Evolutionary conservation across 2,888 invertebrate genomes (phyloP), one percentile per base, ranked within the genome.

Genomic region (Rhagophthalmus giganteus): DNA sequence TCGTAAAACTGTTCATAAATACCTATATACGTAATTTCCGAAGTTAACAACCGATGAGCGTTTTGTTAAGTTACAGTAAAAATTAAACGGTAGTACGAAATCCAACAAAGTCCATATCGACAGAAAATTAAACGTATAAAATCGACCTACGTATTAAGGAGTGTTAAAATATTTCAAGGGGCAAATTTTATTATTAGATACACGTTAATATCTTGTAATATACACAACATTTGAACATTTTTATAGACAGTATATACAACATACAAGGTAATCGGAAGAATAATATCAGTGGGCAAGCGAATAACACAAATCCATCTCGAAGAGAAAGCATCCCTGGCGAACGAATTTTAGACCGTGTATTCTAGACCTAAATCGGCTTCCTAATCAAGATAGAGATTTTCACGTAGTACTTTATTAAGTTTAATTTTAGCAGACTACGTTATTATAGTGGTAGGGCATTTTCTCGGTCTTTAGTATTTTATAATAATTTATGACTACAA

Each of bases 201-300:
- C 34, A 49, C 35, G 35, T 42, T 49, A 41, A 37, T 42, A 41
- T 35, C 33, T 53, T 55, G 55, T 63, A 67, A 63, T 64, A 63
- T 70, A 71, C 69, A 72, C 69, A 71, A 70, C 68, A 69, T 69
- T 66, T 64, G 62, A 71, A 71, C 69, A 71, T 67, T 70, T 69
- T 67, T 71, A 71, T 71, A 70, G 63, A 54, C 53, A 54, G 59
- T 71, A 71, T 71, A 67, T 72, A 70, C 70, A 71, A 53, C 52
- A 54, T 54, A 66, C 57, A 63, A 54, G 59, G 55, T 63, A 61
- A 49, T 47, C 51, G 54, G 57, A 57, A 62, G 57, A 57, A 59
- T 60, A 59, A 61, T 59, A 60, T 60, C 58, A 57, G 31, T 39
- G 25, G 39, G 35, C 31, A 50, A 51, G 42, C 42, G 44, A 48